phyloP scores from a whole-genome alignment of 2,888 invertebrate genomes.

The Drosophila macrothrix region DNA sequence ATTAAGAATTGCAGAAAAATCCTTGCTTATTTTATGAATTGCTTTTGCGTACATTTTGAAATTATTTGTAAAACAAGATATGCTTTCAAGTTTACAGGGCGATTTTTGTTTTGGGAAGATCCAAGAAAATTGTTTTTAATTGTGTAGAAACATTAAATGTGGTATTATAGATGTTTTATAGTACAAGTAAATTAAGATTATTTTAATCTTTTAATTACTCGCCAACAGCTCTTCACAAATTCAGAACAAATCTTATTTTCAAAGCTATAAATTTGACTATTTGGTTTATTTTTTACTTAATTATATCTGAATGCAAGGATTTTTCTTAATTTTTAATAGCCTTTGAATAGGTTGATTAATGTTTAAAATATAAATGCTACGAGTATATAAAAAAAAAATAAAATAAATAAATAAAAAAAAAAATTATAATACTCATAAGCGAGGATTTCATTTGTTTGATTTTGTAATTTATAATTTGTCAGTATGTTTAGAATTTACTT shows the following conservation, averaged over 20 bases:
- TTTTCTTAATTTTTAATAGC: too few species aligned
- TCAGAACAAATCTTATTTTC: background rate
- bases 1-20: background rate
- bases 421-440: too few species aligned
- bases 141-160: background rate
- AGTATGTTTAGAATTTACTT: background rate
- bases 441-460: background rate
- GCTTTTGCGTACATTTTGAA: background rate
- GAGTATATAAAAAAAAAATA: too few species aligned
- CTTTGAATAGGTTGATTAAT: too few species aligned
- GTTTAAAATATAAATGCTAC: too few species aligned
- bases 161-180: background rate
- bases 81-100: background rate
- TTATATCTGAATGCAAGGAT: background rate
- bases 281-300: background rate
- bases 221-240: background rate
- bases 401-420: too few species aligned
- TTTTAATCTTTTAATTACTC: background rate
- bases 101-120: background rate
- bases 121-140: background rate
- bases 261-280: background rate
- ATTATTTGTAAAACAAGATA: background rate
- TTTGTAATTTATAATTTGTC: background rate
- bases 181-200: background rate
- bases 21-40: background rate